Evolutionary conservation across 2,888 invertebrate species (phyloP).

Genomic region (Nebria salina): DNA sequence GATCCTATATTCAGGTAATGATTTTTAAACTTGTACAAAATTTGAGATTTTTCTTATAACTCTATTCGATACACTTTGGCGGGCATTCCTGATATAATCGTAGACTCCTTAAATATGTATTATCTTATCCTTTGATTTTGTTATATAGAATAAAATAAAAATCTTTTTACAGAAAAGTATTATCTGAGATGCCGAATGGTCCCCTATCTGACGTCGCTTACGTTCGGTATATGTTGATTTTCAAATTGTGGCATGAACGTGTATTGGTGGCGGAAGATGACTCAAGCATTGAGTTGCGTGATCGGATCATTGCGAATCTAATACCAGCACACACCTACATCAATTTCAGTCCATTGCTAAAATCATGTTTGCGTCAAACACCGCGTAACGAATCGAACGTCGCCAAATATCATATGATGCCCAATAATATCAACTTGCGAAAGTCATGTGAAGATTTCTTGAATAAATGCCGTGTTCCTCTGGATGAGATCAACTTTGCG

Average conservation of each 20-base stretch:
- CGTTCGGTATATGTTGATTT: slow-evolving; percentile 38
- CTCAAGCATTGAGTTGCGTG: slow-evolving; percentile 4
- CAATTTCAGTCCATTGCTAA: slow-evolving; percentile 13
- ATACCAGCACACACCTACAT: slow-evolving; percentile 22
- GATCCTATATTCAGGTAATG: slow-evolving; percentile 38
- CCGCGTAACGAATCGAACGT: slow-evolving; percentile 21
- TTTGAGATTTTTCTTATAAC: no score
- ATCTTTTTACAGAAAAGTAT: slow-evolving; percentile 31
- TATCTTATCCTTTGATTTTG: no score
- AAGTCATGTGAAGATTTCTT: slow-evolving; percentile 32
- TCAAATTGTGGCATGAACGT: slow-evolving; percentile 37
- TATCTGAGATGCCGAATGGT: slow-evolving; percentile 33
- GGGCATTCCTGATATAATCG: no score
- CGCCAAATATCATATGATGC: slow-evolving; percentile 25
- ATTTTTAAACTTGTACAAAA: no score
- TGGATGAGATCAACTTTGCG: slow-evolving; percentile 26
- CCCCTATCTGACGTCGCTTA: slow-evolving; percentile 31
- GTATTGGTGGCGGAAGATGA: slow-evolving; percentile 19
- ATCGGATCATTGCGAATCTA: slow-evolving; percentile 14
- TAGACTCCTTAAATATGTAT: no score
- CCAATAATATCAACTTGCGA: slow-evolving; percentile 28
- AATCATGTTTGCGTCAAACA: slow-evolving; percentile 21
- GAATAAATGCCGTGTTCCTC: slow-evolving; percentile 19
- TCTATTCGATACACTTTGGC: no score
- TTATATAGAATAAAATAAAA: no score